A percentile compares a stretch with the other conserved stretches of the same genome.
Conservation (phyloP, 2,888 invertebrate species). For the Arenicola marina region DNA sequence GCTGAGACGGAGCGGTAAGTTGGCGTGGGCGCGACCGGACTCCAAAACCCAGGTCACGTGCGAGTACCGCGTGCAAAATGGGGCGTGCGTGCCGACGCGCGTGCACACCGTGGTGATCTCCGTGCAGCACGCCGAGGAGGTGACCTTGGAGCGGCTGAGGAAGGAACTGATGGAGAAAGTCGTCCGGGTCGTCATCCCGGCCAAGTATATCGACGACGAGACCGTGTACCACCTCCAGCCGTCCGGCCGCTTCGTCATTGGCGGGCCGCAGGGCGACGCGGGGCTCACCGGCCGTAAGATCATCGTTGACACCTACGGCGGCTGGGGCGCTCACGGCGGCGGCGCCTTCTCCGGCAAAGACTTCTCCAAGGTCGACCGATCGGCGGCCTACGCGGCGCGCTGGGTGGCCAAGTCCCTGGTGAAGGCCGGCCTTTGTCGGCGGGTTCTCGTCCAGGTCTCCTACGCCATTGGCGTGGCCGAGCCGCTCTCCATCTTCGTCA, state of each 20-base stretch:
- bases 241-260: slow-evolving; percentile 84
- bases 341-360: slow-evolving; percentile 99
- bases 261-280: slow-evolving; percentile 97
- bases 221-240: slow-evolving; percentile 91
- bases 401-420: slow-evolving; percentile 99
- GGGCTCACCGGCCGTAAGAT: slow-evolving; percentile 98
- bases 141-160: slow-evolving; percentile 80
- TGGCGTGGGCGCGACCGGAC: slow-evolving; percentile 60
- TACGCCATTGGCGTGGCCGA: slow-evolving; percentile 98
- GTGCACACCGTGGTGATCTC: slow-evolving; percentile 99
- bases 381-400: slow-evolving; percentile 97
- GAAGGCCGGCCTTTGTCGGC: slow-evolving; percentile 88
- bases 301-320: slow-evolving; percentile 99
- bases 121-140: slow-evolving; percentile 92
- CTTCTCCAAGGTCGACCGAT: slow-evolving; percentile 78
- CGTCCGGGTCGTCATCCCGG: slow-evolving; percentile 88
- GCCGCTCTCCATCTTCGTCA: slow-evolving; percentile 94
- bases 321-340: slow-evolving; percentile 99
- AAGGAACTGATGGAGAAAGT: slow-evolving; percentile 86
- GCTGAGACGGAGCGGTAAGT: slow-evolving; percentile 52
- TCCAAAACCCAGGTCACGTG: slow-evolving; percentile 76
- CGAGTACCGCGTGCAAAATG: slow-evolving; percentile 88
- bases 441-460: slow-evolving; percentile 96
- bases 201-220: slow-evolving; percentile 84
- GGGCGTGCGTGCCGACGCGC: slow-evolving; percentile 94